These are phyloP conservation scores for Nebria brevicollis DNA, from an alignment of 2,888 invertebrate species.

Conservation along the genomic window DNA sequence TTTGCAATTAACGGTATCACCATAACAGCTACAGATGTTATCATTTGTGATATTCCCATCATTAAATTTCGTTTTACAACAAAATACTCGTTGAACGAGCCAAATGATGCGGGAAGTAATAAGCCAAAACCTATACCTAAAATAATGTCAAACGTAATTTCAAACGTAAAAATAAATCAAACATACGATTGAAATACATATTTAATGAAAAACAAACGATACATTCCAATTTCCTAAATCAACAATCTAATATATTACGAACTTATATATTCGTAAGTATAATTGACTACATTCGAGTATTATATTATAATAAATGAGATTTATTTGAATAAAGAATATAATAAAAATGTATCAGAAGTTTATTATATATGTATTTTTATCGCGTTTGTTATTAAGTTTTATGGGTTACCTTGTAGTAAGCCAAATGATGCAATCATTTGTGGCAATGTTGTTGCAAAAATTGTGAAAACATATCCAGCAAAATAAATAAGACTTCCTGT, in stretches of 20 bases:
- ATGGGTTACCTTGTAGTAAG: slow-evolving; percentile 14
- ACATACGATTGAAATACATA: not conserved
- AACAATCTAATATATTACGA: not conserved
- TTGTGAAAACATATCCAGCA: slow-evolving; percentile 16
- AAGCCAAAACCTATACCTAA: slow-evolving; percentile 78
- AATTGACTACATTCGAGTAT: not conserved
- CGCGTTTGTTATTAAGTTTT: no score
- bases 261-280: not conserved
- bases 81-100: slow-evolving; percentile 80
- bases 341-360: not conserved
- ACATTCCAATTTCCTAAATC: not conserved
- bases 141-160: slow-evolving; percentile 49
- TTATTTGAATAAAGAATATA: no score
- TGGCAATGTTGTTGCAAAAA: slow-evolving; percentile 18
- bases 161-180: not conserved
- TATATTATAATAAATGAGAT: no score
- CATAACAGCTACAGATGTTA: slow-evolving; percentile 76
- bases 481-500: slow-evolving; percentile 20
- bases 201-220: not conserved
- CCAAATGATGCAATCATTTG: slow-evolving; percentile 30
- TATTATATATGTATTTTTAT: no score
- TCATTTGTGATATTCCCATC: slow-evolving; percentile 79
- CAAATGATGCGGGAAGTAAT: slow-evolving; percentile 77
- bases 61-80: slow-evolving; percentile 74
- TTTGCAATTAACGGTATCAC: slow-evolving; percentile 74